Evolutionary conservation across 2,113 vertebrate genomes (phyloP), one percentile per base, ranked within the genome.

Genomic region (Pachycephala philippinensis): DNA sequence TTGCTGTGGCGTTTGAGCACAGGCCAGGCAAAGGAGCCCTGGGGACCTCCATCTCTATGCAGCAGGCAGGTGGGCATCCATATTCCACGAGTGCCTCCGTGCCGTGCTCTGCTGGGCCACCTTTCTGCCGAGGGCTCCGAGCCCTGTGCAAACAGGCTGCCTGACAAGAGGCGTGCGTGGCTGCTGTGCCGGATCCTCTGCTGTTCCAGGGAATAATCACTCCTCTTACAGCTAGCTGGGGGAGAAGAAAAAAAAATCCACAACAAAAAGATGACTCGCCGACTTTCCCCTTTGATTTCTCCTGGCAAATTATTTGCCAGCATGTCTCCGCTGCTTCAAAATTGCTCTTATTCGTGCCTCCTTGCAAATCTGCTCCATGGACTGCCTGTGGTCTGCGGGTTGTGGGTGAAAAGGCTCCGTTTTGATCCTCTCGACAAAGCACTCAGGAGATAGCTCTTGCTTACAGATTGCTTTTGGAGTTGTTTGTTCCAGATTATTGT

Each of bases 61-160:
- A 94, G 74, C 84, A 88, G 85, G 72, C 96, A 97, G 94, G 87
- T 95, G 97, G 96, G 76, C 95, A 97, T 97, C 95, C 95, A 97
- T 97, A 97, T 97, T 96, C 96, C 96, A 49, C 7, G 40, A 74
- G 65, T 13, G 60, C 37, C 69, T 84, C 71, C 89, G 52, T 66
- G 79, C 83, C 22, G 16, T 75, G 63, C 76, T 92, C 78, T 81
- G 79, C 71, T 61, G 59, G 93, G 80, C 90, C 87, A 76, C 69
- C 70, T 92, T 84, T 82, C 70, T 88, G 75, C 22, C 2, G 4
- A 82, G 82, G 87, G 66, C 66, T 80, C 86, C 69, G 24, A 88
- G 56, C 83, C 83, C 66, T 19, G 15, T 68, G 72, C 78, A 77
- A 80, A 85, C 54, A 66, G 69, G 47, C 79, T 70, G 61, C 76